Evolutionary conservation across 2,113 vertebrate genomes (phyloP).

Genomic region (Forbesichthys papilliferus): DNA sequence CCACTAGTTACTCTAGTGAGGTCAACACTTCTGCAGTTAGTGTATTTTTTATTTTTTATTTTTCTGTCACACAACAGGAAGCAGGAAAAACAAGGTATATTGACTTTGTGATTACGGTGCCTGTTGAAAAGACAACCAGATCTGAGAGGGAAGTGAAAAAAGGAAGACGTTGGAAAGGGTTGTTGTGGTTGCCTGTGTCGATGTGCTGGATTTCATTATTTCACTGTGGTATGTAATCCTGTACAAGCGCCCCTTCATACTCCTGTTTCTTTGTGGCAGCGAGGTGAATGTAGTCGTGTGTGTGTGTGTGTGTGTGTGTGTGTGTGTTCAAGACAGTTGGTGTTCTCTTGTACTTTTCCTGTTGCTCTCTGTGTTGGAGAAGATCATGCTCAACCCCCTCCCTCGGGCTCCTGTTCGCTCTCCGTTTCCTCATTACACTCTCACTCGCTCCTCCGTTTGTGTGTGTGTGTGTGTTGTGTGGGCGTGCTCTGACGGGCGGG

Average conservation of each 20-base stretch:
- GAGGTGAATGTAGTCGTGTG: slow-evolving; percentile 14
- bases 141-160: slow-evolving; percentile 25
- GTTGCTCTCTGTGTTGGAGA: slow-evolving; percentile 57
- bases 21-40: slow-evolving; percentile 22
- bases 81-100: slow-evolving; percentile 57
- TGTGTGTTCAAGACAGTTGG: slow-evolving; percentile 42
- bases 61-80: slow-evolving; percentile 49
- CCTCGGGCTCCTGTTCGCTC: slow-evolving; percentile 49
- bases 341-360: slow-evolving; percentile 59
- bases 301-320: no score
- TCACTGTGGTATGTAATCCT: neutral
- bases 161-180: slow-evolving; percentile 45
- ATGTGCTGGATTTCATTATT: slow-evolving; percentile 20
- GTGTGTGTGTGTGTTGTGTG: slow-evolving; percentile 65
- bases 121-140: slow-evolving; percentile 30
- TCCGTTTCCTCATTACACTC: slow-evolving; percentile 61
- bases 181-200: slow-evolving; percentile 31
- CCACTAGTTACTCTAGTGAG: slow-evolving; percentile 20
- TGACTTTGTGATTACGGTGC: slow-evolving; percentile 23
- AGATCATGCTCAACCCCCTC: slow-evolving; percentile 57
- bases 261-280: neutral
- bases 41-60: neutral
- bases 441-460: slow-evolving; percentile 60
- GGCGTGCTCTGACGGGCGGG: slow-evolving; percentile 72
- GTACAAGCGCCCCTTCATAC: neutral